A percentile compares a stretch with the other conserved stretches of the same genome.
Evolutionary conservation across 2,888 invertebrate species (phyloP).

Genomic region (Scrobipalpa atriplicella): DNA sequence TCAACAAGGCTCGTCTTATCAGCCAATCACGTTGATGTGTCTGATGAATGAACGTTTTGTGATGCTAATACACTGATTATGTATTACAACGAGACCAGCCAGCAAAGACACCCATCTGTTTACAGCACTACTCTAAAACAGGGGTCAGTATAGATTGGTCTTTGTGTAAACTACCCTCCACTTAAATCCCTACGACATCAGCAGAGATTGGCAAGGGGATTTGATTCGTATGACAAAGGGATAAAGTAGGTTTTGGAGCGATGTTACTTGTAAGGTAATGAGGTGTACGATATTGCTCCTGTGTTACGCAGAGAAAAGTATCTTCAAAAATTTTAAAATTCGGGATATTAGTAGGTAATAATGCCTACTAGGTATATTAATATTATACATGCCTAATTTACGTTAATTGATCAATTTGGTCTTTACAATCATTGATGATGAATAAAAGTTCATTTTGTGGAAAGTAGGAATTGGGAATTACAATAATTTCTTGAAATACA

Average conservation of each 20-base stretch:
- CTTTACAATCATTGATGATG: too few species aligned
- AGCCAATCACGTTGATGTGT: slow-evolving; percentile 69
- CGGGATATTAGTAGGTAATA: not conserved
- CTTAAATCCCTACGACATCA: slow-evolving; percentile 22
- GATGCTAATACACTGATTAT: slow-evolving; percentile 64
- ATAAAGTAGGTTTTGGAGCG: slow-evolving; percentile 29
- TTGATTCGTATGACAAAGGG: not conserved
- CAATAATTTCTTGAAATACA: too few species aligned
- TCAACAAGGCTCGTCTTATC: slow-evolving; percentile 56
- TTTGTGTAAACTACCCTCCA: slow-evolving; percentile 40
- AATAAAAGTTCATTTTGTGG: too few species aligned
- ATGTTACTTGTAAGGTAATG: slow-evolving; percentile 48
- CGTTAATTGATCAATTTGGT: too few species aligned
- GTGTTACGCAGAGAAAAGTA: slow-evolving; percentile 19
- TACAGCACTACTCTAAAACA: slow-evolving; percentile 26
- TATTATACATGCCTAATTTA: too few species aligned
- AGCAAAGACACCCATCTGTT: slow-evolving; percentile 19
- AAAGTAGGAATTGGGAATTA: too few species aligned
- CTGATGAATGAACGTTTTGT: slow-evolving; percentile 80
- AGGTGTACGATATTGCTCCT: slow-evolving; percentile 46
- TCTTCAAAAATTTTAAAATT: slow-evolving; percentile 35
- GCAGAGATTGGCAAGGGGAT: slow-evolving; percentile 7
- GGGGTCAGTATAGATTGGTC: not conserved
- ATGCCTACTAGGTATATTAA: too few species aligned
- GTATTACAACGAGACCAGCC: slow-evolving; percentile 30